Evolutionary conservation across 2,113 vertebrate genomes (phyloP), one percentile per base, ranked within the genome.

Genomic region (Clarias magur): DNA sequence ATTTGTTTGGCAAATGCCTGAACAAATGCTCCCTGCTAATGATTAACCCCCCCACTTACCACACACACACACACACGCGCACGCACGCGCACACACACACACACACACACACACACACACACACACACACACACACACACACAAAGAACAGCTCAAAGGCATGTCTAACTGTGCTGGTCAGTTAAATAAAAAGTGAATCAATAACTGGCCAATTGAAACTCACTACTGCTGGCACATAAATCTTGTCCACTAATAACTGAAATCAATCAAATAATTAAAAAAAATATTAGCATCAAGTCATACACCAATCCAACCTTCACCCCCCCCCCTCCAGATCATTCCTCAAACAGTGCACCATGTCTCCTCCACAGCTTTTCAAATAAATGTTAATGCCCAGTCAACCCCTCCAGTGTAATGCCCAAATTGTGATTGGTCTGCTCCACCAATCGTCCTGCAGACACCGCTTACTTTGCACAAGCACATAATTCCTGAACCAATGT

Each of bases 21-120:
- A 30, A 83, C 82, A 83, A 67, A 83, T 83, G 82, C n/a, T 83
- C n/a, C 63, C 16, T 53, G 81, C 42, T 82, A 54, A 82, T 63
- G 59, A 82, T 48, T 6, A 21, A 11, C 80, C 59, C 27, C 42
- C n/a, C n/a, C n/a, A n/a, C n/a, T n/a, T n/a, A n/a, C n/a, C n/a
- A n/a, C n/a, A n/a, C n/a, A n/a, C n/a, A n/a, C n/a, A n/a, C n/a
- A n/a, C n/a, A n/a, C n/a, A n/a, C n/a, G n/a, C n/a, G n/a, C n/a
- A n/a, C n/a, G n/a, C n/a, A n/a, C n/a, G n/a, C n/a, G n/a, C n/a
- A n/a, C n/a, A n/a, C n/a, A n/a, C n/a, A n/a, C n/a, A n/a, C n/a
- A n/a, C n/a, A n/a, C n/a, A n/a, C n/a, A n/a, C n/a, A n/a, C n/a
- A n/a, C n/a, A n/a, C n/a, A n/a, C n/a, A n/a, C 80, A 82, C 25